Conservation (phyloP, 2,797 vertebrate genomes). For the Hapalemur alaotrensis region DNA sequence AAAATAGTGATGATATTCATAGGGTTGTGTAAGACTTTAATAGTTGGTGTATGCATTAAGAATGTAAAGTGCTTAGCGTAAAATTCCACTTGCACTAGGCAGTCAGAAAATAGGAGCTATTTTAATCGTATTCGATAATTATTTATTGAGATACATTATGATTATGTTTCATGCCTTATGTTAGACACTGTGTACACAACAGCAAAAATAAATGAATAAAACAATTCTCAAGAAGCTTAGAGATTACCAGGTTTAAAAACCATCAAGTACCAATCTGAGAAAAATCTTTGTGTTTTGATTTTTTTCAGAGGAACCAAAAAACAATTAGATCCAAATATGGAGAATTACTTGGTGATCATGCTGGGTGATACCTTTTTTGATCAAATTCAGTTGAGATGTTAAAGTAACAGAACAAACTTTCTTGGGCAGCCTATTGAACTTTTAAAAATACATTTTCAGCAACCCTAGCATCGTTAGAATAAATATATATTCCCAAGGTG, state of each 20-base stretch:
- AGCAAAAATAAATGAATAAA: background rate
- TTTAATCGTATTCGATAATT: constrained; percentile 4
- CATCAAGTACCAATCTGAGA: background rate
- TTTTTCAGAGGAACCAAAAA: background rate
- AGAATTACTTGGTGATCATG: background rate
- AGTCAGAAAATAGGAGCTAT: background rate
- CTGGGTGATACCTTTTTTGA: background rate
- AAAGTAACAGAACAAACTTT: background rate
- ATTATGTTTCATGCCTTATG: background rate
- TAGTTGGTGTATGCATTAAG: background rate
- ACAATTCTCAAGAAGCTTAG: background rate
- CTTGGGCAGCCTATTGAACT: background rate
- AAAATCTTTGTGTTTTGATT: background rate
- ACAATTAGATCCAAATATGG: background rate
- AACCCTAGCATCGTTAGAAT: background rate
- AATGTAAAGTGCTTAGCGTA: background rate
- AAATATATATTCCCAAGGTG: background rate
- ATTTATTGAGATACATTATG: background rate
- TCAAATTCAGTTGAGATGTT: background rate
- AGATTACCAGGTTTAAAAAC: background rate
- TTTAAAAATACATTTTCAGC: background rate
- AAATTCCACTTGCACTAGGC: background rate
- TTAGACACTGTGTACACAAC: background rate
- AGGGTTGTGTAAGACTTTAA: background rate
- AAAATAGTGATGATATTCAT: background rate